Evolutionary conservation across 2,797 vertebrate genomes (phyloP).

Genomic region (Urocyon cinereoargenteus): DNA sequence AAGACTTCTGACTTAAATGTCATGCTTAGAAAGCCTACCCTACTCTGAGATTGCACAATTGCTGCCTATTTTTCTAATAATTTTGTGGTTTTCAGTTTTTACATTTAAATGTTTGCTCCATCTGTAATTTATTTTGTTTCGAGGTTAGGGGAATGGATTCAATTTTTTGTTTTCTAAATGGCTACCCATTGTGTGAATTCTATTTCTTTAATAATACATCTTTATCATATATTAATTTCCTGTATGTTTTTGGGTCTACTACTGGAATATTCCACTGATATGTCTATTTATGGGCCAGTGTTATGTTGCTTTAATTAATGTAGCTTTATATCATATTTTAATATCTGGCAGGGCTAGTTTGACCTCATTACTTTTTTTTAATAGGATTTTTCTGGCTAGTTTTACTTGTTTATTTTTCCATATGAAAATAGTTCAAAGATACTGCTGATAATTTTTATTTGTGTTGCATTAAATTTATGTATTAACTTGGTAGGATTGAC

Average conservation of each 20-base stretch:
- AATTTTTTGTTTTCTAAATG: constrained; percentile 3
- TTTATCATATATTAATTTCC: constrained; percentile 68
- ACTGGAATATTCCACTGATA: constrained; percentile 47
- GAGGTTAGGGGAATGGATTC: constrained; percentile 57
- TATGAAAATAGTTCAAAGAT: constrained; percentile 61
- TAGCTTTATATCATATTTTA: constrained; percentile 67
- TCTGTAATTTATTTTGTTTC: constrained; percentile 73
- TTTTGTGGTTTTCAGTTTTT: constrained; percentile 70
- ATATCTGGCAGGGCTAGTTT: constrained; percentile 66
- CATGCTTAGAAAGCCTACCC: constrained; percentile 45
- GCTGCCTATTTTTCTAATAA: constrained; percentile 56
- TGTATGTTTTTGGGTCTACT: constrained; percentile 5
- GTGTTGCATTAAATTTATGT: constrained; percentile 48
- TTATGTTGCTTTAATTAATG: constrained; percentile 72
- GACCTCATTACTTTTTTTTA: constrained; percentile 23
- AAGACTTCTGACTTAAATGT: constrained; percentile 15
- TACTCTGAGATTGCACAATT: constrained; percentile 10
- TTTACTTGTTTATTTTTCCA: constrained; percentile 70
- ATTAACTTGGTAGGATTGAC: constrained; percentile 44
- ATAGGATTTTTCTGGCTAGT: constrained; percentile 36
- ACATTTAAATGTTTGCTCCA: constrained; percentile 64
- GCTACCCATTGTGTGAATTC: constrained; percentile 45
- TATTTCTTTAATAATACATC: constrained; percentile 56
- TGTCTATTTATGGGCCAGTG: constrained; percentile 55
- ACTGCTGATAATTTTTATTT: constrained; percentile 51